Percentiles rank a stretch among this genome's conserved stretches.
Conservation (phyloP, 2,113 vertebrate genomes). For the Petrocephalus microphthalmus region DNA sequence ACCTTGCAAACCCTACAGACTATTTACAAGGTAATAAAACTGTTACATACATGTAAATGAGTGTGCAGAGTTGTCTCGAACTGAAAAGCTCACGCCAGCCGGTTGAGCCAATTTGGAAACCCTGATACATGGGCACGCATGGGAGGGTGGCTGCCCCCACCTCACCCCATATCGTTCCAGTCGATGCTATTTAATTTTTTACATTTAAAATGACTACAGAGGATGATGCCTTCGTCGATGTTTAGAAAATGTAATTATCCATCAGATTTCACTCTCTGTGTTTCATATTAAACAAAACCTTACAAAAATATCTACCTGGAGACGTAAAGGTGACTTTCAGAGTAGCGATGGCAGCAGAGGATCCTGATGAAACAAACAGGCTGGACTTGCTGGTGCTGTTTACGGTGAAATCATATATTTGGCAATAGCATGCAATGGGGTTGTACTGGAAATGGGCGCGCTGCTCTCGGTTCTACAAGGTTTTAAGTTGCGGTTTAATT, state of each 20-base stretch:
- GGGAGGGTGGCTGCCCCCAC: not conserved
- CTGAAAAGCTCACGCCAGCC: no score
- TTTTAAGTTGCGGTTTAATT: not conserved
- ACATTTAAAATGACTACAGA: not conserved
- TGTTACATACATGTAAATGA: no score
- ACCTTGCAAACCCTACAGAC: no score
- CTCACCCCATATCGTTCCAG: not conserved
- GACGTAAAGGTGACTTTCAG: not conserved
- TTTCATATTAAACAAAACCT: not conserved
- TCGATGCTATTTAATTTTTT: no score
- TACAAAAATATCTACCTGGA: not conserved
- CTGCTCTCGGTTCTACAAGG: not conserved
- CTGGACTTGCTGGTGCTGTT: not conserved
- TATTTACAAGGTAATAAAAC: no score
- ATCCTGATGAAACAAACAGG: not conserved
- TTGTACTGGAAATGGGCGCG: not conserved
- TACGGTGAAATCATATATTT: not conserved
- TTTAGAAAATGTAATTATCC: not conserved
- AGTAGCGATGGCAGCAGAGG: not conserved
- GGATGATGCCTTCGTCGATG: not conserved
- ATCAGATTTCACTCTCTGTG: not conserved
- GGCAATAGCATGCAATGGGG: not conserved
- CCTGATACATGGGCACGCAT: not conserved
- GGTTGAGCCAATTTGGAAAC: no score
- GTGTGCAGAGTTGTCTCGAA: no score